Evolutionary conservation across 30 jellyfish, hydroid and myxozoan species (phyloP).

Genomic region (Clytia hemisphaerica): DNA sequence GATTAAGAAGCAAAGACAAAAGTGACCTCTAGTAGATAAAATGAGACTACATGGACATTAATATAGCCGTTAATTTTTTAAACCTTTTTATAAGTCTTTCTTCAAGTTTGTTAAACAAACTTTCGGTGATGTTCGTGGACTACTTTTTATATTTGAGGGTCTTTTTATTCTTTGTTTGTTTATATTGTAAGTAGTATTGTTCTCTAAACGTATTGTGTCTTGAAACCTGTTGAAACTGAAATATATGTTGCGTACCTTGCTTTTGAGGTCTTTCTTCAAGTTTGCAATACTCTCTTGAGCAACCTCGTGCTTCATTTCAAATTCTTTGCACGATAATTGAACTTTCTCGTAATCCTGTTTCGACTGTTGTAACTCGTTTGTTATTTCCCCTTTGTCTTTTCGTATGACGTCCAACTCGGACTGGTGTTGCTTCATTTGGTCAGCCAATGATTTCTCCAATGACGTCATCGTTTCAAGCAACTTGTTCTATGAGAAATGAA

Average conservation of each 20-base stretch:
- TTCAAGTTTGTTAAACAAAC: no score
- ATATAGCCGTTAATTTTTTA: no score
- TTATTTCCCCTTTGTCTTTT: conserved; percentile 39
- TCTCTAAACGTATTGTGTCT: no score
- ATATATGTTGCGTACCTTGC: conserved; percentile 5
- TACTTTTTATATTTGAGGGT: no score
- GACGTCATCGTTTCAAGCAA: conserved; percentile 57
- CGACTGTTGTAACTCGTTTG: conserved; percentile 1
- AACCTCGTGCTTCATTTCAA: not conserved
- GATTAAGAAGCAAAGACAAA: no score
- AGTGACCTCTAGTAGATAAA: no score
- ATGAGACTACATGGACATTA: no score
- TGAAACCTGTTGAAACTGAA: no score
- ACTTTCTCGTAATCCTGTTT: conserved; percentile 1
- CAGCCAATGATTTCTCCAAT: conserved; percentile 58
- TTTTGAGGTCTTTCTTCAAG: conserved; percentile 2
- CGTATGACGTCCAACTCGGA: conserved; percentile 31
- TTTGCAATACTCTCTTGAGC: not conserved
- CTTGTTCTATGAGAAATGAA: conserved; percentile 36
- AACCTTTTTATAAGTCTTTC: no score
- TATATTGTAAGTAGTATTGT: no score
- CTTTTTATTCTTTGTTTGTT: no score
- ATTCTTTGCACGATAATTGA: conserved; percentile 10
- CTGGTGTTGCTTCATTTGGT: conserved; percentile 26
- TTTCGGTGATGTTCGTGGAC: no score